Evolutionary conservation across 2,113 vertebrate species (phyloP).

Genomic region (Perca fluviatilis): DNA sequence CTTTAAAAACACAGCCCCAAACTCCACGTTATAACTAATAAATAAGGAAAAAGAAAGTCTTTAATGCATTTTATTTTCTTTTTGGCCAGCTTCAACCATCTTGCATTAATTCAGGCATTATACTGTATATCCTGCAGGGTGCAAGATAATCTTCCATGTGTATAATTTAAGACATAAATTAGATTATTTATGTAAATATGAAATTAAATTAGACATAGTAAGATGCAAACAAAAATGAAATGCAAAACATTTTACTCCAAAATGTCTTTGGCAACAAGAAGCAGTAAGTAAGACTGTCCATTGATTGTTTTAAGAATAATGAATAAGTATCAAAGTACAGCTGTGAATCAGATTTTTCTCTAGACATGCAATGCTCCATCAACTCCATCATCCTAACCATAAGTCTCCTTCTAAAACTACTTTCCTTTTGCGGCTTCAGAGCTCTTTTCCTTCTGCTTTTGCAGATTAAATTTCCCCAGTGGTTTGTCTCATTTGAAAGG

Average conservation of each 20-base stretch:
- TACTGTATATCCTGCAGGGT: constrained; percentile 69
- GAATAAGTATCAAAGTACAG: constrained; percentile 73
- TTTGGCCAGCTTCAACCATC: constrained; percentile 79
- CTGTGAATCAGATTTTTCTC: constrained; percentile 72
- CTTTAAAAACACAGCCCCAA: constrained; percentile 75
- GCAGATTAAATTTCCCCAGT: constrained; percentile 82
- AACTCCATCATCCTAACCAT: constrained; percentile 65
- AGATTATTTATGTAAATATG: constrained; percentile 84
- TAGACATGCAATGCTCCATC: constrained; percentile 68
- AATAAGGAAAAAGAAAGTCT: constrained; percentile 82
- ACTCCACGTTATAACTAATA: constrained; percentile 81
- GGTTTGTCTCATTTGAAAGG: constrained; percentile 82
- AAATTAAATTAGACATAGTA: constrained; percentile 85
- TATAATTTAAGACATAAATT: constrained; percentile 90
- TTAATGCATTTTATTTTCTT: constrained; percentile 80
- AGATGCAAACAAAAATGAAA: constrained; percentile 69
- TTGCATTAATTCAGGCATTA: constrained; percentile 65
- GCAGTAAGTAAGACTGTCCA: constrained; percentile 52
- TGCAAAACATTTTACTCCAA: constrained; percentile 59
- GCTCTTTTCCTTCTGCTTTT: constrained; percentile 76
- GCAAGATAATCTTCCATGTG: constrained; percentile 78
- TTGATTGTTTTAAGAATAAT: constrained; percentile 71
- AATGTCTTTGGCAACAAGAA: constrained; percentile 62
- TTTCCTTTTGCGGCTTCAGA: constrained; percentile 73
- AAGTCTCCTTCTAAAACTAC: constrained; percentile 70